A percentile compares a stretch with the other conserved stretches of the same genome.
Evolutionary conservation across 2,797 vertebrate species (phyloP).

Genomic region (Heliangelus exortis): DNA sequence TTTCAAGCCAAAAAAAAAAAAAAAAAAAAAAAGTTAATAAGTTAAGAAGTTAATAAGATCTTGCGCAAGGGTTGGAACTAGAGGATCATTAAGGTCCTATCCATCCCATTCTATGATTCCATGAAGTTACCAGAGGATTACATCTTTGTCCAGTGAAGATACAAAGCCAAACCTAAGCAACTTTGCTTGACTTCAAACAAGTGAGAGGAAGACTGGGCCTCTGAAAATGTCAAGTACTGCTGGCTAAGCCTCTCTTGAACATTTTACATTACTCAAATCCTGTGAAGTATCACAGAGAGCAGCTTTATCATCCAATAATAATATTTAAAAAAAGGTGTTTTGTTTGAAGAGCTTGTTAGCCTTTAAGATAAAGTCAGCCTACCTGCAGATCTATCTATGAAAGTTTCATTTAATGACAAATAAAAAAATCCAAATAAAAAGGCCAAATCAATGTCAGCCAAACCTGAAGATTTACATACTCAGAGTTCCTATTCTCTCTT

Average conservation of each 20-base stretch:
- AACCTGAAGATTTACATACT: background rate
- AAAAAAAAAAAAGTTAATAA: background rate
- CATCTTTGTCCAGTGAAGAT: background rate
- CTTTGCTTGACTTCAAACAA: background rate
- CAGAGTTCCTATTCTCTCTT: background rate
- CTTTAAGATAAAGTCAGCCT: background rate
- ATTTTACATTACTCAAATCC: background rate
- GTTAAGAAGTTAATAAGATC: background rate
- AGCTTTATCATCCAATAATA: background rate
- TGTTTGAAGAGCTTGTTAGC: conserved; percentile 21
- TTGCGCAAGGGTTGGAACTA: background rate
- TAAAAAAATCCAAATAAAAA: background rate
- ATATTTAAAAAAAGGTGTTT: background rate
- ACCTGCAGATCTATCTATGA: background rate
- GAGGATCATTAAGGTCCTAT: too few species aligned
- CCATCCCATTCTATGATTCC: too few species aligned
- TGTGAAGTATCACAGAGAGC: background rate
- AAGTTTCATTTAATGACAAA: conserved; percentile 8
- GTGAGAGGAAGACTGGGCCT: background rate
- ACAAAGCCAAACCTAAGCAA: background rate
- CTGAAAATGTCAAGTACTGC: background rate
- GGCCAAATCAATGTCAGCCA: background rate
- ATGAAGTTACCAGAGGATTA: background rate
- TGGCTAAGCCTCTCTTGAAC: background rate
- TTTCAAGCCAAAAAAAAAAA: background rate